phyloP scores from a whole-genome alignment of 2,888 invertebrate genomes.

The Diplazon laetatorius region DNA sequence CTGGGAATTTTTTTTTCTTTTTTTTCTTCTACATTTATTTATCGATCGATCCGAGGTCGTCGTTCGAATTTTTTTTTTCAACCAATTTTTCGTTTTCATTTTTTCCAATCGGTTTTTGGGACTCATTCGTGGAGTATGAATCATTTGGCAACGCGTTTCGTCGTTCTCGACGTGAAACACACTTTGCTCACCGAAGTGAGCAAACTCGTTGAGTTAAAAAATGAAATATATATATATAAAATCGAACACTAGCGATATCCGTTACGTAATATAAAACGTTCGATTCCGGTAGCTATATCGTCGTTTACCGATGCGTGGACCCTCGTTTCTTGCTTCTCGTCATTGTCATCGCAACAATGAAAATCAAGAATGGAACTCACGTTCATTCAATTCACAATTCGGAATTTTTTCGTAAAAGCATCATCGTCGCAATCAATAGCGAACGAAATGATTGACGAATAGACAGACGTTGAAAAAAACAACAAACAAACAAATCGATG shows the following conservation, averaged over 20 bases:
- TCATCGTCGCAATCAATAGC: no score
- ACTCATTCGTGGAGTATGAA: background rate
- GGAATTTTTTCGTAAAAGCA: no score
- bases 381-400: no score
- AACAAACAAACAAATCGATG: no score
- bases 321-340: conserved; percentile 45
- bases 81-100: background rate
- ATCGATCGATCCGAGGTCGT: conserved; percentile 18
- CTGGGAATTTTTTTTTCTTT: no score
- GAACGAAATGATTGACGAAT: no score
- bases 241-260: conserved; percentile 48
- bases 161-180: no score
- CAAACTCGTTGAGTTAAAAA: background rate
- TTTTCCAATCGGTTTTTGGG: background rate
- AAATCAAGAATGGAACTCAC: no score
- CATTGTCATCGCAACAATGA: background rate
- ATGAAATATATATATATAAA: conserved; percentile 31
- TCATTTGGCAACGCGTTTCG: background rate
- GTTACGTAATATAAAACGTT: conserved; percentile 53
- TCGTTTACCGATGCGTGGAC: conserved; percentile 62
- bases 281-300: conserved; percentile 63
- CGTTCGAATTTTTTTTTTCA: background rate
- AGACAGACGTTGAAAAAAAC: no score
- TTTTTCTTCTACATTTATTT: conserved; percentile 23
- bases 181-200: background rate